Percentiles rank a stretch among this genome's conserved stretches.
phyloP scores from a whole-genome alignment of 2,797 vertebrate species.

The Echeneis naucrates region DNA sequence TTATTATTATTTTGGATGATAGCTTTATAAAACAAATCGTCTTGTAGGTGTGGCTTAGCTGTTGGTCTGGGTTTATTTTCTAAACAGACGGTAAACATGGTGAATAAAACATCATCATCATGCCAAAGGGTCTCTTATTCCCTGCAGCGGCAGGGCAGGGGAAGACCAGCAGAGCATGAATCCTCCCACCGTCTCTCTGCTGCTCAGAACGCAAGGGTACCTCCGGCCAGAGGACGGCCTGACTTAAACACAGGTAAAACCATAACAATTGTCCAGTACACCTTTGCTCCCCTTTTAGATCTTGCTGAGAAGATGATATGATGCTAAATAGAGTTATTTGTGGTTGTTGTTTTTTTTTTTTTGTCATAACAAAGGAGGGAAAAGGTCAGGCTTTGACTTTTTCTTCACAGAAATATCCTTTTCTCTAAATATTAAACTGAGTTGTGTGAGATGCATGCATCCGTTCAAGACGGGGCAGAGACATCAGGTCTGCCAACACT shows the following conservation, averaged over 20 bases:
- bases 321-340: conserved; percentile 8
- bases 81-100: conserved; percentile 65
- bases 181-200: conserved; percentile 56
- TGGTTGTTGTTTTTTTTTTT: neutral
- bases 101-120: conserved; percentile 53
- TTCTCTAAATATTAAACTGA: neutral
- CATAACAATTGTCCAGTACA: neutral
- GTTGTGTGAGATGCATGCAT: conserved; percentile 9
- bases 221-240: conserved; percentile 46
- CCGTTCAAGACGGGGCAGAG: neutral
- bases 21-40: neutral
- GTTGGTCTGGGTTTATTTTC: conserved; percentile 58
- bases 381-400: conserved; percentile 10
- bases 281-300: neutral
- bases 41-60: conserved; percentile 27
- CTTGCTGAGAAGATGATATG: conserved; percentile 3
- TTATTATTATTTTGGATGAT: conserved; percentile 3
- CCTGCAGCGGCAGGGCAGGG: conserved; percentile 59
- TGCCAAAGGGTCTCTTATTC: conserved; percentile 59
- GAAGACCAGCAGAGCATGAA: conserved; percentile 61
- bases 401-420: neutral
- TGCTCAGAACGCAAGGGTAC: conserved; percentile 61
- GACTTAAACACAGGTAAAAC: conserved; percentile 5
- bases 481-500: neutral
- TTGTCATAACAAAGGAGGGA: neutral